These are phyloP conservation scores for Ips nitidus DNA, from an alignment of 1,140 invertebrate species.

Conservation along the genomic window DNA sequence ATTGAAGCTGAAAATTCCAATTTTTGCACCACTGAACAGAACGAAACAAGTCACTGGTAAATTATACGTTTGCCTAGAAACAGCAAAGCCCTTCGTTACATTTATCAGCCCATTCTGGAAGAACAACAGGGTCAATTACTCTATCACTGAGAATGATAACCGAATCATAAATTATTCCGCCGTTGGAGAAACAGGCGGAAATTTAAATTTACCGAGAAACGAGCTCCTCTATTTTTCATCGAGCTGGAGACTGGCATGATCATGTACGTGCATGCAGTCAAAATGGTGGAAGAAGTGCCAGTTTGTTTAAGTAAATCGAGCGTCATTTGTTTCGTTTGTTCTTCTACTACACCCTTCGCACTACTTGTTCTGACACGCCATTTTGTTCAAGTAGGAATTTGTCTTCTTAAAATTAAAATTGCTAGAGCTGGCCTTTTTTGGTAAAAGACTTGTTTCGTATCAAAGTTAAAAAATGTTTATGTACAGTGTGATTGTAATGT, in stretches of 20 bases:
- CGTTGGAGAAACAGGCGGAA: conserved; percentile 12
- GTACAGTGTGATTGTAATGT: no score
- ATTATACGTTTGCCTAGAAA: not conserved
- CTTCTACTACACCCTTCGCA: not conserved
- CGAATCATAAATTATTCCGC: conserved; percentile 17
- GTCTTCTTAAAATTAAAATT: no score
- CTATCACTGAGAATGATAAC: conserved; percentile 18
- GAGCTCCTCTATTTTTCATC: conserved; percentile 22
- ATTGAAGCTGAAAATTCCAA: no score
- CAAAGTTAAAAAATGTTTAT: no score
- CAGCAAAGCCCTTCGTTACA: conserved; percentile 1
- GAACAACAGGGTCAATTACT: conserved; percentile 16
- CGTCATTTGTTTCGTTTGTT: conserved; percentile 4
- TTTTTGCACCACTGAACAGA: no score
- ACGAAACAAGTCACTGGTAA: not conserved
- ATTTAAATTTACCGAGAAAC: conserved; percentile 26
- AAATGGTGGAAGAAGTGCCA: conserved; percentile 11
- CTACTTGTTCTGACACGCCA: no score
- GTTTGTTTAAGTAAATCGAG: conserved; percentile 11
- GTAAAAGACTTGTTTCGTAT: no score
- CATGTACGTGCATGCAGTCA: conserved; percentile 1
- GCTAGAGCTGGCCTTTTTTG: no score
- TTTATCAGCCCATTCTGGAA: not conserved
- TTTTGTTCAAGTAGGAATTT: no score
- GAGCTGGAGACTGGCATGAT: not conserved